These are phyloP conservation scores for Ditula angustiorana DNA, from an alignment of 2,888 invertebrate genomes.

Conservation along the genomic window DNA sequence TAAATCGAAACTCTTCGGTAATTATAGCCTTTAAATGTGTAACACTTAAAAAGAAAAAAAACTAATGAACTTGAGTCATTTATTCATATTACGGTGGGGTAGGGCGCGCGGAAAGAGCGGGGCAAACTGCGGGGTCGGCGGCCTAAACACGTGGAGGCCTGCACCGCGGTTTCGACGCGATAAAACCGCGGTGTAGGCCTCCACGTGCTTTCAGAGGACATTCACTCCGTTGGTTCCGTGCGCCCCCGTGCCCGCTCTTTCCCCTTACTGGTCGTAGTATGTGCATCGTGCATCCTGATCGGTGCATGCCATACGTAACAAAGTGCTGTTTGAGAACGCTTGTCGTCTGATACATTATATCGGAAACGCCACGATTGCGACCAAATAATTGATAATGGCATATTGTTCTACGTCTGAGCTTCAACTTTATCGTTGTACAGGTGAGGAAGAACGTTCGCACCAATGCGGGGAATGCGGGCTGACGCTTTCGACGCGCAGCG, in stretches of 20 bases:
- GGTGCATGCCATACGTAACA: conserved; percentile 78
- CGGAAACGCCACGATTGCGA: conserved; percentile 44
- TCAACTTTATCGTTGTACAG: conserved; percentile 73
- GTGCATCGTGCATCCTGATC: conserved; percentile 82
- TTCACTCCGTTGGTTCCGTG: conserved; percentile 67
- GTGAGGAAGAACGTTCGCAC: conserved; percentile 80
- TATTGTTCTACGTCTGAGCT: conserved; percentile 57
- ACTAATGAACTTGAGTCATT: conserved; percentile 40
- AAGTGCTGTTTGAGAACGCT: conserved; percentile 75
- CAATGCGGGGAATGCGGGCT: conserved; percentile 90
- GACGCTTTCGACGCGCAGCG: conserved; percentile 90
- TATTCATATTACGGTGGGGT: conserved; percentile 46
- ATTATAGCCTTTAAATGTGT: background rate
- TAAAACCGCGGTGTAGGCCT: conserved; percentile 79
- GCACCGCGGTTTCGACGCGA: conserved; percentile 72
- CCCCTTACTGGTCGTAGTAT: conserved; percentile 62
- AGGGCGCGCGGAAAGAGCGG: conserved; percentile 60
- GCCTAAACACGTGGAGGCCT: conserved; percentile 82
- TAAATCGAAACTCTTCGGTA: background rate
- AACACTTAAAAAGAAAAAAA: conserved; percentile 14
- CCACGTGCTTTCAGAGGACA: conserved; percentile 73
- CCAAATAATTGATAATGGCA: conserved; percentile 53
- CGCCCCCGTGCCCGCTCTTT: conserved; percentile 56
- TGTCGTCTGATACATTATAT: conserved; percentile 57
- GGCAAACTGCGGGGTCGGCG: conserved; percentile 71